Conservation (phyloP, 1,140 invertebrate genomes). For the Ganaspis sp. region DNA sequence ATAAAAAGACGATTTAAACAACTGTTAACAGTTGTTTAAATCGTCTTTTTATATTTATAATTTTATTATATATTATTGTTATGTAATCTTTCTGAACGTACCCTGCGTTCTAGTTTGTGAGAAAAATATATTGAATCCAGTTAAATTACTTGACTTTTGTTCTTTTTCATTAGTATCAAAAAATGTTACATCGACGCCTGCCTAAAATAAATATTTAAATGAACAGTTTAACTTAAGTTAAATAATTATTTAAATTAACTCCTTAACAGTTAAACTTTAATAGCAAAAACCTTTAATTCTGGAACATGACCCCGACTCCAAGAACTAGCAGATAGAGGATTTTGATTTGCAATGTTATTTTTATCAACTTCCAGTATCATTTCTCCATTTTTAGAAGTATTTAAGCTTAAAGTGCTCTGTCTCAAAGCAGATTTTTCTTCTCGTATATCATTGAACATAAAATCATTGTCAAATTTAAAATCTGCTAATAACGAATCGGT, state of each 20-base stretch:
- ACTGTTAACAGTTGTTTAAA: too few relatives aligned
- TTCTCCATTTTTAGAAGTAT: constrained; percentile 16
- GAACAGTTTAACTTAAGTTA: constrained; percentile 9
- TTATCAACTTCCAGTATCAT: constrained; percentile 32
- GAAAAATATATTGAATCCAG: constrained; percentile 21
- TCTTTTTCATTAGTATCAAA: background rate
- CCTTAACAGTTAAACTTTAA: too few relatives aligned
- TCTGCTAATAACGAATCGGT: background rate
- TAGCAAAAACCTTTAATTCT: constrained; percentile 54
- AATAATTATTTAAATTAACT: background rate
- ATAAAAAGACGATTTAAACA: too few relatives aligned
- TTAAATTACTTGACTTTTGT: background rate
- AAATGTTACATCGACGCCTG: constrained; percentile 23
- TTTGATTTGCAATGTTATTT: background rate
- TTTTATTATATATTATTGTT: too few relatives aligned
- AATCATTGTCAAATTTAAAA: background rate
- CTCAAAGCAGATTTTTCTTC: background rate
- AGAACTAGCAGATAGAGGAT: background rate
- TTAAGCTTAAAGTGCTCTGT: background rate
- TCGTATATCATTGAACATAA: constrained; percentile 9
- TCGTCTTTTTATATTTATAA: too few relatives aligned
- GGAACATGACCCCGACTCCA: constrained; percentile 72
- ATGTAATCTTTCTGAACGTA: background rate
- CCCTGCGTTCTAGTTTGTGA: background rate
- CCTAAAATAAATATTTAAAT: constrained; percentile 14